These are phyloP conservation scores for Chelidonichthys spinosus DNA, from an alignment of 2,797 vertebrate genomes.

Conservation along the genomic window DNA sequence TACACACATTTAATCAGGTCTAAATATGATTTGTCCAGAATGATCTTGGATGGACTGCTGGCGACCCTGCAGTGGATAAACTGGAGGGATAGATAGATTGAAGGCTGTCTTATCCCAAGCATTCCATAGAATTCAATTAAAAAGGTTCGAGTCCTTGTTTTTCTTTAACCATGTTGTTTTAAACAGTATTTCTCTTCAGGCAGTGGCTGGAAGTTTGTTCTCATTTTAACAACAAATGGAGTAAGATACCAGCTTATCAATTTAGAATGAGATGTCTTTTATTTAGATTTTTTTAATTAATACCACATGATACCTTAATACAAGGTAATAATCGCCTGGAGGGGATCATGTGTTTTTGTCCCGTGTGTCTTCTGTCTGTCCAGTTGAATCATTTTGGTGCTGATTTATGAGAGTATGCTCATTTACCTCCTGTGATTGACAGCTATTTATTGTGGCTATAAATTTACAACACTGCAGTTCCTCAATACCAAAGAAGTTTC, in stretches of 20 bases:
- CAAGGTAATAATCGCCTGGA: background rate
- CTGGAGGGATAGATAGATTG: background rate
- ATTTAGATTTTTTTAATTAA: background rate
- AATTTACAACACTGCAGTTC: background rate
- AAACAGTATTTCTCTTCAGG: background rate
- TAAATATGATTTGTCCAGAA: background rate
- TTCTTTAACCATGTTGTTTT: background rate
- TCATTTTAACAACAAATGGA: background rate
- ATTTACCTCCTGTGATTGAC: background rate
- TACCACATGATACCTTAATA: background rate
- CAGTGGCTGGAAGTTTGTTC: background rate
- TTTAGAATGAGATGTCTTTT: background rate
- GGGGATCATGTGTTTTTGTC: background rate
- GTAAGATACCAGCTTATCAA: background rate
- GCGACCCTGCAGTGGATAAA: background rate
- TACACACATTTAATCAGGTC: background rate
- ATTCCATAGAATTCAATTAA: conserved; percentile 1
- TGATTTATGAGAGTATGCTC: background rate
- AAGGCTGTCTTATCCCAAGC: background rate
- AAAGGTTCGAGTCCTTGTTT: background rate
- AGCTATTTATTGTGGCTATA: background rate
- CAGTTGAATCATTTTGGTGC: no score
- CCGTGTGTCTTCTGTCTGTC: background rate
- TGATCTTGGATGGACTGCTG: background rate
- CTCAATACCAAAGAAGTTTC: background rate